Base-by-base conservation (phyloP, 2,113 vertebrate species). In the Opisthocomus hoazin region DNA sequence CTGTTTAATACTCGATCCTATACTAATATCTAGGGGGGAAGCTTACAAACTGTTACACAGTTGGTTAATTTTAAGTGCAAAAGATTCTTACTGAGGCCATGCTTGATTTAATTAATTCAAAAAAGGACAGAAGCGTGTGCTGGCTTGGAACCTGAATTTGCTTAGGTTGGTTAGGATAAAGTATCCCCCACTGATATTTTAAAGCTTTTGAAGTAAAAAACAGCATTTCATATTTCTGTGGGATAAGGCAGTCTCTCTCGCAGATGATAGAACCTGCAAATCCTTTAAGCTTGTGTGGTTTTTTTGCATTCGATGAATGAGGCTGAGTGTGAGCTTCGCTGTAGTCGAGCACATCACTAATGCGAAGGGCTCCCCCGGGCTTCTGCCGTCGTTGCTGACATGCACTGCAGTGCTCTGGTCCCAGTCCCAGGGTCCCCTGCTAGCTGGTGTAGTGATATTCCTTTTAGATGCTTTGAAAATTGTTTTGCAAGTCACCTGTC, bases 341-440 rank as follows among this genome's bases (percentile, higher is more conserved):
- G 69, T 63, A 26, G 17, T 16, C 37, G 9, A 21, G 41, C 11
- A 11, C 6, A 12, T 39, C 9, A 3, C 15, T 13, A 10, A 5
- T 5, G 18, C 1, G 0, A 70, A 41, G 23, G 14, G 41, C 15
- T 83, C 24, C 79, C 17, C 48, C 15, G 51, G 15, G n/a, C 14
- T 58, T 36, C 80, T 27, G 23, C 51, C n/a, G 24, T 24, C 1
- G 0, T 15, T 84, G 30, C 65, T 70, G 60, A 9, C 37, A 9
- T 26, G 22, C 20, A 29, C 73, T 37, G n/a, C 51, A n/a, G 24
- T 12, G 27, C 39, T 77, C 45, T 15, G 19, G 21, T 36, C 57
- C 41, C 30, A 0, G 41, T 34, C 30, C 26, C 0, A 0, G 29
- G 8, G 3, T 70, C 6, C 34, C 30, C 30, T 45, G 57, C 24